Conservation (phyloP, 1,140 invertebrate species). For the Lanistes nyassanus region DNA sequence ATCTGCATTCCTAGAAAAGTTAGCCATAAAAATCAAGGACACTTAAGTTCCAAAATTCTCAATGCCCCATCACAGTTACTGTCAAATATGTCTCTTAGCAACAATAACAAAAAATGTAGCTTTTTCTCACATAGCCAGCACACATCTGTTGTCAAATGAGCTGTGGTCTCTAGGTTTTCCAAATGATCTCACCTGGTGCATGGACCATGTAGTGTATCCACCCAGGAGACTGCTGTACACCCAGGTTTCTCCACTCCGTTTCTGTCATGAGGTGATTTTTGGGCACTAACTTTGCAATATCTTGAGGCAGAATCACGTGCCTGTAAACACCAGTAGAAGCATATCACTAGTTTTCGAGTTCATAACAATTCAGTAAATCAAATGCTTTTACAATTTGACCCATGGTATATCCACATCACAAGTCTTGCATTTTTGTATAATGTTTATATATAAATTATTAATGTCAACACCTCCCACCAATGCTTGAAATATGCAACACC, state of each 20-base stretch:
- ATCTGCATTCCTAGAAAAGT: not conserved
- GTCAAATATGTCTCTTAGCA: not conserved
- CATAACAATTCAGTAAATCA: not conserved
- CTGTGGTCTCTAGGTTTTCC: not conserved
- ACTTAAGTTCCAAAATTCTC: not conserved
- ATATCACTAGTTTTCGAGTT: too few species aligned
- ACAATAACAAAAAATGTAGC: not conserved
- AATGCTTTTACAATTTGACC: not conserved
- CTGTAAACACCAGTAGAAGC: conserved; percentile 73
- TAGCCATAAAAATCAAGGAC: not conserved
- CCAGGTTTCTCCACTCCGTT: conserved; percentile 93
- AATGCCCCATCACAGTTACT: not conserved
- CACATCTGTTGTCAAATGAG: not conserved
- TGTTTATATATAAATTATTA: too few species aligned
- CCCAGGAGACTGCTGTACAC: conserved; percentile 92
- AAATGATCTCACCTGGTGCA: conserved; percentile 71
- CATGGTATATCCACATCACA: too few species aligned
- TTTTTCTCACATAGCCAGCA: not conserved
- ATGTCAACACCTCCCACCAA: too few species aligned
- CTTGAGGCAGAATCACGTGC: conserved; percentile 90
- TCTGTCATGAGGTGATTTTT: conserved; percentile 94
- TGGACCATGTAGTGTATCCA: conserved; percentile 98
- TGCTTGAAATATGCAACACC: too few species aligned
- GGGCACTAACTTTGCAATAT: conserved; percentile 86
- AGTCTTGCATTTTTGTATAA: too few species aligned